These are phyloP conservation scores for Pionites leucogaster DNA, from an alignment of 2,113 vertebrate genomes.

Conservation along the genomic window DNA sequence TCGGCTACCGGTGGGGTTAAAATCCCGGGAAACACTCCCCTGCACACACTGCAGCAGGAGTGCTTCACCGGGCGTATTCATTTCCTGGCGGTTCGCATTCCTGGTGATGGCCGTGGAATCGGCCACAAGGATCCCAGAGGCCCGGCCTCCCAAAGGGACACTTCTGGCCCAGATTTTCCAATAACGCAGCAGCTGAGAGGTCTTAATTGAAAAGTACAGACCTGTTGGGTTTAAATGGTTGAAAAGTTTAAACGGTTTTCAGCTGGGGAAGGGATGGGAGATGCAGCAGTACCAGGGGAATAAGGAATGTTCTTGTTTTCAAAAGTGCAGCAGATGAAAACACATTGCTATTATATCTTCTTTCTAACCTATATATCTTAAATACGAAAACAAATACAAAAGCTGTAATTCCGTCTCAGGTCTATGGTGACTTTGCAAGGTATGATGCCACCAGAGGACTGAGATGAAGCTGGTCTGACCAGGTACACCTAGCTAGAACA, in stretches of 20 bases:
- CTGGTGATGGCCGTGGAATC: neutral
- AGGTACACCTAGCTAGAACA: rapidly evolving
- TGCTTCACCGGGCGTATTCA: neutral
- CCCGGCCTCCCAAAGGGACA: rapidly evolving
- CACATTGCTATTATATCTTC: rapidly evolving
- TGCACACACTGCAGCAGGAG: neutral
- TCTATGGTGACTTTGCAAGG: neutral
- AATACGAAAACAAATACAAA: neutral
- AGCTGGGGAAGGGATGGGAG: neutral
- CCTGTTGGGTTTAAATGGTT: neutral
- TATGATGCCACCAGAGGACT: neutral
- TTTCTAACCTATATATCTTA: neutral
- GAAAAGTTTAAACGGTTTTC: neutral
- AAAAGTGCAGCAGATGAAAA: conserved; percentile 6
- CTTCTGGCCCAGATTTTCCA: neutral
- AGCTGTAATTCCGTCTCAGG: neutral
- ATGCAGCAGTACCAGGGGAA: neutral
- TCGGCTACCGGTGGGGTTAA: neutral
- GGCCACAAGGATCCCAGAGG: neutral
- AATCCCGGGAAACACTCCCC: neutral
- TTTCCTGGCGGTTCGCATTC: neutral
- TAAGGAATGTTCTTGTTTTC: neutral
- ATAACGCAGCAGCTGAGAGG: neutral
- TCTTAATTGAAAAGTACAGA: neutral
- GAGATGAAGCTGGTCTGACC: neutral